Base-by-base conservation (phyloP, 2,113 vertebrate genomes). In the Psittacus erithacus region DNA sequence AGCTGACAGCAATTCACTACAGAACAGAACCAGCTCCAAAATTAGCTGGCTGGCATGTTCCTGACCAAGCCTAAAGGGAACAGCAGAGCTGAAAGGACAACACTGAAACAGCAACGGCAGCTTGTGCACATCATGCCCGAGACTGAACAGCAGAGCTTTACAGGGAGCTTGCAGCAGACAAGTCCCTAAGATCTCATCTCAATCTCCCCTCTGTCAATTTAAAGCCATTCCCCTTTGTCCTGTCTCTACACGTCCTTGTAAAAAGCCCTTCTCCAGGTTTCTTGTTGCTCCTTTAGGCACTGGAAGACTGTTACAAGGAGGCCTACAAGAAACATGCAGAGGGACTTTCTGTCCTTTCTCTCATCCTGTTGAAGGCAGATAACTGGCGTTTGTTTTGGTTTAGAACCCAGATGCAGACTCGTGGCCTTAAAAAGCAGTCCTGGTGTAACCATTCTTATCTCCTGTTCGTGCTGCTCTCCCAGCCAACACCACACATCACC, bases 381-480 rank as follows among this genome's bases (percentile, higher is more conserved):
- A 44, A 87, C 52, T 10, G 25, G 17, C 67, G 33, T 60, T 62
- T 82, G 47, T 23, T 94, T 78, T 90, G 27, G 8, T 88, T 83
- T 12, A 89, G 64, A 84, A 82, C 49, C 38, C 67, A 91, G 62
- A 76, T 62, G 29, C 23, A 71, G 65, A 63, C 47, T 63, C 31
- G 2, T 3, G 14, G 69, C 73, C 70, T 60, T 74, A 83, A 77
- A 81, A 97, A 97, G 90, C 79, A n/a, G 27, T 39, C 67, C 49
- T 67, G 64, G 84, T 94, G 95, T 96, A 95, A 95, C 62, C 47
- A 88, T 96, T 97, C 96, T 90, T 4, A 55, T 33, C 93, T 92
- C 88, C 82, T 47, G 90, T 38, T 91, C 46, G 74, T 87, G 74
- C 84, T 70, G 6, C 55, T 82, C 64, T 46, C 50, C 5, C 28